These are phyloP conservation scores for Heliconius melpomene DNA, from an alignment of 1,140 invertebrate species.

Conservation along the genomic window DNA sequence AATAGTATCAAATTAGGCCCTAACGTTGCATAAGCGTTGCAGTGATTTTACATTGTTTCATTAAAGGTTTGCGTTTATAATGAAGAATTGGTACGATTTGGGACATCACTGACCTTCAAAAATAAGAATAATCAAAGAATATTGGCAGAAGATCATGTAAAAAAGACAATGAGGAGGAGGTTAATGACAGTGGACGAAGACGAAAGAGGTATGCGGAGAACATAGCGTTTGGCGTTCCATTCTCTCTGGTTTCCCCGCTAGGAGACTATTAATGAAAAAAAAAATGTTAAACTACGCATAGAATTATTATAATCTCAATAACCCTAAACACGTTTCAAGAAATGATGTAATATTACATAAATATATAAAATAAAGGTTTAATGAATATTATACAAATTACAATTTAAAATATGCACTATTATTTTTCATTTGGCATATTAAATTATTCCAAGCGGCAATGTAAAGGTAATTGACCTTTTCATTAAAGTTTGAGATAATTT, in stretches of 20 bases:
- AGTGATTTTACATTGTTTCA: slow-evolving; percentile 15
- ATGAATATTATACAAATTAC: background rate
- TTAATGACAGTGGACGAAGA: too few species aligned
- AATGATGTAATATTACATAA: background rate
- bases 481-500: slow-evolving; percentile 32
- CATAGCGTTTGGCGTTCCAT: too few species aligned
- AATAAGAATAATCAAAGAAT: too few species aligned
- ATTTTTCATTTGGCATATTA: background rate
- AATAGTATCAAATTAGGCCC: slow-evolving; percentile 32
- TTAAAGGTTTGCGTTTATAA: background rate
- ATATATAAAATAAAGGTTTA: background rate
- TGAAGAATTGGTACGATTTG: too few species aligned
- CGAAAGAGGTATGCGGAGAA: too few species aligned
- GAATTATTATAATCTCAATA: background rate
- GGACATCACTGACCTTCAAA: too few species aligned
- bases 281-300: background rate
- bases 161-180: too few species aligned
- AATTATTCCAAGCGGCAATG: background rate
- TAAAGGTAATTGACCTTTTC: background rate
- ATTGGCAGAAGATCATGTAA: too few species aligned
- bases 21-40: slow-evolving; percentile 33
- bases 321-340: background rate
- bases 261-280: background rate
- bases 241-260: too few species aligned
- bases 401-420: background rate